Evolutionary conservation across 2,888 invertebrate genomes (phyloP).

Genomic region (Frankliniella fusca): DNA sequence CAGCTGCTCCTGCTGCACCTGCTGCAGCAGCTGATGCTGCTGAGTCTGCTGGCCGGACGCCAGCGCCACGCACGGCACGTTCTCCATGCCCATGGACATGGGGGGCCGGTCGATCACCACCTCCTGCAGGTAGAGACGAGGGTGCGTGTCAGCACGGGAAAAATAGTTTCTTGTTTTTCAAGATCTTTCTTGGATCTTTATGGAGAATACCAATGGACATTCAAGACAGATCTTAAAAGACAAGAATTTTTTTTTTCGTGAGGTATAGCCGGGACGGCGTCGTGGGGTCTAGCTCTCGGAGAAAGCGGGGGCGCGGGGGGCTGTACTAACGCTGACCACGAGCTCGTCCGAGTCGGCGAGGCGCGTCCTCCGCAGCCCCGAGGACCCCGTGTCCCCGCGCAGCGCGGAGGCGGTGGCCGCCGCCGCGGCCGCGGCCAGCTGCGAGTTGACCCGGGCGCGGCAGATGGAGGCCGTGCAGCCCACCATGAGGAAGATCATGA

Average conservation of each 20-base stretch:
- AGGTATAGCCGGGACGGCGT: neutral
- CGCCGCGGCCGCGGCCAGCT: neutral
- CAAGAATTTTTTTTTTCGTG: neutral
- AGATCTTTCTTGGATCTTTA: too few relatives aligned
- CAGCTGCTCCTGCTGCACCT: conserved; percentile 19
- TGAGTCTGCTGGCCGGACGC: neutral
- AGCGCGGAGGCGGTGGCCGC: conserved; percentile 5
- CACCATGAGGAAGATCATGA: conserved; percentile 44
- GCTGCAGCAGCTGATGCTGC: conserved; percentile 16
- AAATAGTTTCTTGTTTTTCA: too few relatives aligned
- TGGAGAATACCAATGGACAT: too few relatives aligned
- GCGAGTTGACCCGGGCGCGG: conserved; percentile 35
- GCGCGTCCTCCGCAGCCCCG: neutral
- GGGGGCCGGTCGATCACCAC: conserved; percentile 10
- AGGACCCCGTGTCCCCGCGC: neutral
- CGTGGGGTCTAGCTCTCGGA: too few relatives aligned
- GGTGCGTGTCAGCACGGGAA: neutral
- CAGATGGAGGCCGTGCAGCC: conserved; percentile 59
- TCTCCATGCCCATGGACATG: neutral
- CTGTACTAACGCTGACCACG: neutral
- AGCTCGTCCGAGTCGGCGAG: neutral
- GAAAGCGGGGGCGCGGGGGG: too few relatives aligned
- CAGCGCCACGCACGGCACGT: neutral
- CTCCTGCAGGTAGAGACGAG: neutral
- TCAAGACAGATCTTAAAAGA: too few relatives aligned